Evolutionary conservation across 2,113 vertebrate genomes (phyloP), one percentile per base, ranked within the genome.

Genomic region (Microtus montanus): DNA sequence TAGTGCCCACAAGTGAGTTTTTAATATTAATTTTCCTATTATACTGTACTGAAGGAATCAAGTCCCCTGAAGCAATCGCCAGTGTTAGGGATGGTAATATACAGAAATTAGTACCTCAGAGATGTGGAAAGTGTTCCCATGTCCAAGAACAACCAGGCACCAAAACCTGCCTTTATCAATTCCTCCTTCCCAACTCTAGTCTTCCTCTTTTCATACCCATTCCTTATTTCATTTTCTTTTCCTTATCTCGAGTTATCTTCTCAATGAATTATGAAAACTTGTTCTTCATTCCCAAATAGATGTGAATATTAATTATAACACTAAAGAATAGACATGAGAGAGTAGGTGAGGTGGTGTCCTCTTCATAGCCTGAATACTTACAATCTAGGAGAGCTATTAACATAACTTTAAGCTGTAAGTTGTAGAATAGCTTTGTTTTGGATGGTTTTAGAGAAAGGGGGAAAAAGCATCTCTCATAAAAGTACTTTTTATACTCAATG

Each of bases 401-500:
- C 13, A 70, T 68, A 22, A 49, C 49, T 87, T 92, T 74, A 73
- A n/a, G 54, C 44, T 68, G 3, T 35, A 77, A 33, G 15, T 66
- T 83, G 17, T 28, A 28, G 20, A 83, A 85, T 52, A 58, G 5
- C 17, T 63, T 58, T 93, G 22, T 79, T 61, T 77, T 74, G 41
- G 15, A 92, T 73, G 3, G 68, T 66, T 12, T 15, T 41, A 92
- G 44, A 71, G 19, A 92, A 61, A 61, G 24, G 28, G 44, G 63
- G 93, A 11, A 22, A 49, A 79, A 95, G 61, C 47, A 52, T 82
- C 15, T 58, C 19, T 71, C 28, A 49, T 44, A 33, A 83, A 90
- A 71, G n/a, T 47, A 38, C 20, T 9, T 44, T 41, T 26, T 20
- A 30, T 70, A 87, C 35, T 2, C 1, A 28, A 38, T 83, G 33